Conservation (phyloP, 92 coral and sea anemone genomes). For the Paragorgia papillata region DNA sequence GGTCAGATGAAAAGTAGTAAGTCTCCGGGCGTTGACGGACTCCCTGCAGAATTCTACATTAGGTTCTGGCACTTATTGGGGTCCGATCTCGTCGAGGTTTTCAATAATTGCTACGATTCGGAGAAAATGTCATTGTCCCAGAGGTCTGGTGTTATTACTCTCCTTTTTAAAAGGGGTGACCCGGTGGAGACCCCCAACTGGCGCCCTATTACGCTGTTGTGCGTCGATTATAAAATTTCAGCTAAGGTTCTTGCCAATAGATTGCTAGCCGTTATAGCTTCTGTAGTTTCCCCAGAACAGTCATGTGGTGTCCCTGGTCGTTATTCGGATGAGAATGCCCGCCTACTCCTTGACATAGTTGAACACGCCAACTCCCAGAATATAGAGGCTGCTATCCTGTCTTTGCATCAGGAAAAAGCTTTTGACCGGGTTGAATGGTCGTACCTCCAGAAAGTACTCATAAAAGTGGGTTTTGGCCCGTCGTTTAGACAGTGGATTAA, state of each 20-base stretch:
- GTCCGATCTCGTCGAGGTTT: slow-evolving; percentile 44
- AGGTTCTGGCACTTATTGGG: slow-evolving; percentile 59
- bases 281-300: slow-evolving; percentile 41
- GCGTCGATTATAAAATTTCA: slow-evolving; percentile 58
- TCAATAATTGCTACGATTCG: slow-evolving; percentile 19
- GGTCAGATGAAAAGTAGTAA: slow-evolving; percentile 42
- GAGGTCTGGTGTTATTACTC: slow-evolving; percentile 32
- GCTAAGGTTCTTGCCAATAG: slow-evolving; percentile 36
- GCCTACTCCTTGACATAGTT: slow-evolving; percentile 29
- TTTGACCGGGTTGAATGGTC: slow-evolving; percentile 60
- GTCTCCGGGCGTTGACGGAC: slow-evolving; percentile 16
- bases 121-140: slow-evolving; percentile 42
- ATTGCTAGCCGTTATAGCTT: slow-evolving; percentile 24
- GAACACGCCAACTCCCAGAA: background rate
- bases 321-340: slow-evolving; percentile 38
- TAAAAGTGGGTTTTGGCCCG: slow-evolving; percentile 56
- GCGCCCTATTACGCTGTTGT: slow-evolving; percentile 62
- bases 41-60: slow-evolving; percentile 59
- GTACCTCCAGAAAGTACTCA: slow-evolving; percentile 35
- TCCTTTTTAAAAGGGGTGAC: slow-evolving; percentile 59
- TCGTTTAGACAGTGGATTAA: slow-evolving; percentile 40
- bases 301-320: slow-evolving; percentile 58
- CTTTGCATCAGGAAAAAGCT: slow-evolving; percentile 65
- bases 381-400: slow-evolving; percentile 30
- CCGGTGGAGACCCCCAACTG: slow-evolving; percentile 45